phyloP scores from a whole-genome alignment of 2,888 invertebrate genomes.

The Eristalinus sepulchralis region DNA sequence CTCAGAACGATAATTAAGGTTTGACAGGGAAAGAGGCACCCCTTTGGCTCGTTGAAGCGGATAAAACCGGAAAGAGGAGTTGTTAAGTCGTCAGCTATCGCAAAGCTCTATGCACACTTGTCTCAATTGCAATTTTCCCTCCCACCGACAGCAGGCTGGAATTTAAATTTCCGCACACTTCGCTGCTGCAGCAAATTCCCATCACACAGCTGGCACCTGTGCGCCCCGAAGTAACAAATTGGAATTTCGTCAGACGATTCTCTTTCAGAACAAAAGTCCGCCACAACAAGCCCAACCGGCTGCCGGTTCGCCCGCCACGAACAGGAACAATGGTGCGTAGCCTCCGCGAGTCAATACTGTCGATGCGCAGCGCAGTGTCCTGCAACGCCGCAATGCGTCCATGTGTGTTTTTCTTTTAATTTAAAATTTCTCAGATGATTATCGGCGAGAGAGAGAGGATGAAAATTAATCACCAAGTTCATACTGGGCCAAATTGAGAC shows the following conservation, averaged over 20 bases:
- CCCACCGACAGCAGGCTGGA: neutral
- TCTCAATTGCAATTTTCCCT: neutral
- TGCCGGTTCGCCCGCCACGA: neutral
- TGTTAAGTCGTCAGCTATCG: too few species aligned
- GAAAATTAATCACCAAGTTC: constrained; percentile 73
- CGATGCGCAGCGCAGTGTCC: neutral
- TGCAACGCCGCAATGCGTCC: neutral
- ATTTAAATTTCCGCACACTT: neutral
- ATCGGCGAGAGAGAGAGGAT: constrained; percentile 59
- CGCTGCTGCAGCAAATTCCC: neutral
- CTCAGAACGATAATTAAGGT: too few species aligned
- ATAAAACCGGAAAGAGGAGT: too few species aligned
- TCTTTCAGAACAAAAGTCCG: constrained; percentile 28
- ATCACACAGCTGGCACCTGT: neutral
- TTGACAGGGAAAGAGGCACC: too few species aligned
- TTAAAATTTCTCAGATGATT: constrained; percentile 70
- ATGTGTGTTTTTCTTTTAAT: constrained; percentile 38
- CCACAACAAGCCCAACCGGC: constrained; percentile 12
- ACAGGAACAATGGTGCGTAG: constrained; percentile 4
- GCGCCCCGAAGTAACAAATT: constrained; percentile 19
- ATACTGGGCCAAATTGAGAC: constrained; percentile 78
- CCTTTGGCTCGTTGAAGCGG: too few species aligned
- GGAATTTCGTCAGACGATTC: constrained; percentile 46
- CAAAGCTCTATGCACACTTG: too few species aligned
- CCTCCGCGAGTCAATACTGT: constrained; percentile 32